These are phyloP conservation scores for Drosophila dives DNA, from an alignment of 2,888 invertebrate species.

Conservation along the genomic window DNA sequence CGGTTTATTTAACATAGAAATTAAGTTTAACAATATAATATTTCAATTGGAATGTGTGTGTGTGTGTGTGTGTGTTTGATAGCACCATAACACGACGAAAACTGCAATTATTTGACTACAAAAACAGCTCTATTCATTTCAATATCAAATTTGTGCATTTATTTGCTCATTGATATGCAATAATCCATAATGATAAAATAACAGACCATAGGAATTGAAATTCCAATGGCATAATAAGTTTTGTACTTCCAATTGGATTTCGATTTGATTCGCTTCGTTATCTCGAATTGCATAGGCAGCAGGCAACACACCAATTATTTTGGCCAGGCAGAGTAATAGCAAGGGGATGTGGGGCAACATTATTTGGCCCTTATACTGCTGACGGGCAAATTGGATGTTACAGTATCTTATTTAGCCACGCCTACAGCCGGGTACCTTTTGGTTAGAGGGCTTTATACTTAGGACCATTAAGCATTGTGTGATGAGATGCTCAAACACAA, in stretches of 20 bases:
- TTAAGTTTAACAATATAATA: slow-evolving; percentile 51
- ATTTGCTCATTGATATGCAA: slow-evolving; percentile 13
- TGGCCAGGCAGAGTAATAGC: not conserved
- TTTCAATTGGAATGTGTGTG: slow-evolving; percentile 34
- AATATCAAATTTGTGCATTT: slow-evolving; percentile 19
- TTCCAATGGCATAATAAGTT: slow-evolving; percentile 43
- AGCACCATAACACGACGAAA: not conserved
- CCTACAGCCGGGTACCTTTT: not conserved
- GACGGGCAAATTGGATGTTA: not conserved
- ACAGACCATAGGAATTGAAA: slow-evolving; percentile 24
- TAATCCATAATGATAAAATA: slow-evolving; percentile 27
- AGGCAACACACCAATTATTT: slow-evolving; percentile 31
- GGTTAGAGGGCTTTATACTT: not conserved
- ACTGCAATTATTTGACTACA: slow-evolving; percentile 12
- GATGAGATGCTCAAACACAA: not conserved
- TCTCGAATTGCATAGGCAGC: slow-evolving; percentile 5
- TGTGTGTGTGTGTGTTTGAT: not conserved
- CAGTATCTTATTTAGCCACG: not conserved
- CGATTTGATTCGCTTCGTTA: slow-evolving; percentile 34
- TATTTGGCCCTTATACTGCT: slow-evolving; percentile 2
- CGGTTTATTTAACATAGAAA: slow-evolving; percentile 70
- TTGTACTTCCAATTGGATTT: slow-evolving; percentile 38
- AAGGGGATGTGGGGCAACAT: not conserved
- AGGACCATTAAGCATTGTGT: not conserved
- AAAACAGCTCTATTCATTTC: not conserved